Percentiles rank a stretch among this genome's conserved stretches.
phyloP scores from a whole-genome alignment of 2,797 vertebrate species.

The Enteromius anoplus region DNA sequence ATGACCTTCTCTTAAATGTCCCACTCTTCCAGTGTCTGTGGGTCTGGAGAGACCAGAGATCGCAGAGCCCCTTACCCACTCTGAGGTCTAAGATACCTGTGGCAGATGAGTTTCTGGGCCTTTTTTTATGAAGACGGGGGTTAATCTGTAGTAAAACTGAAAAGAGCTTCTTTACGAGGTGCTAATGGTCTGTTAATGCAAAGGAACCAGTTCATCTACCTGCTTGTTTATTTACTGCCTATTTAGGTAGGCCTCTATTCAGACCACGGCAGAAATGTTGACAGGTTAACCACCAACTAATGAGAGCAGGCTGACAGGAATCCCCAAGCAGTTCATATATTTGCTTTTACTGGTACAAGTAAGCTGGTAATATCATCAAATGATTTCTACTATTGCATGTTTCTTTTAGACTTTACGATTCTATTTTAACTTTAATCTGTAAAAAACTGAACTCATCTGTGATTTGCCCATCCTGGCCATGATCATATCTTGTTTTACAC shows the following conservation, averaged over 20 bases:
- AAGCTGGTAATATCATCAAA: conserved; percentile 16
- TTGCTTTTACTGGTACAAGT: conserved; percentile 23
- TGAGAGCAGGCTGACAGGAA: conserved; percentile 47
- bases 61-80: conserved; percentile 1
- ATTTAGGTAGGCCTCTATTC: conserved; percentile 64
- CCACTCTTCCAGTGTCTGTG: conserved; percentile 20
- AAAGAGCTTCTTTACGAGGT: conserved; percentile 73
- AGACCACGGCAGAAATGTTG: conserved; percentile 41
- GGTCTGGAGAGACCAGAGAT: conserved; percentile 18
- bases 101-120: conserved; percentile 56
- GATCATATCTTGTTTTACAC: conserved; percentile 51
- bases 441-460: conserved; percentile 26
- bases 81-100: conserved; percentile 39
- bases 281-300: conserved; percentile 50
- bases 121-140: conserved; percentile 66
- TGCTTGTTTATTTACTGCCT: conserved; percentile 71
- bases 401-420: neutral
- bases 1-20: conserved; percentile 29
- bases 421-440: neutral
- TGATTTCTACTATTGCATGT: conserved; percentile 1
- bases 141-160: conserved; percentile 72
- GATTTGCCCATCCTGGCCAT: conserved; percentile 47
- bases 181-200: conserved; percentile 78
- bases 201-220: conserved; percentile 74
- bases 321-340: conserved; percentile 41